Percentiles rank a stretch among this genome's conserved stretches.
Conservation (phyloP, 2,797 vertebrate species). For the Enoplosus armatus region DNA sequence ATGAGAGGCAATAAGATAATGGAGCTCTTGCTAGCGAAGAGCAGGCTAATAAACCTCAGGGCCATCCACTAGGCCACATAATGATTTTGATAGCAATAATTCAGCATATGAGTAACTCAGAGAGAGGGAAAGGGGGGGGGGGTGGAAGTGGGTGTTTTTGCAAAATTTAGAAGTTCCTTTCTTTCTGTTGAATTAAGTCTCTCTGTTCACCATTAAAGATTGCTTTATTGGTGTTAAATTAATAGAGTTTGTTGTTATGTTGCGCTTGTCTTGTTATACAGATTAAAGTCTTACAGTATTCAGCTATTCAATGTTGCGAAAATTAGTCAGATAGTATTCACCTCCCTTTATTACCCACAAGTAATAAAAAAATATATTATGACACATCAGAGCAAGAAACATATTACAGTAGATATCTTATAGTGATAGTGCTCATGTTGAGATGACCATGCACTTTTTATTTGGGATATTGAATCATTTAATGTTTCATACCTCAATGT, state of each 20-base stretch:
- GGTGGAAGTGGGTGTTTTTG: not conserved
- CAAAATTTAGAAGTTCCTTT: not conserved
- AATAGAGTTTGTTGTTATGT: not conserved
- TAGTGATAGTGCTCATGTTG: not conserved
- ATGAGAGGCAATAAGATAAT: constrained; percentile 67
- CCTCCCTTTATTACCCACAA: not conserved
- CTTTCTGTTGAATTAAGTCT: not conserved
- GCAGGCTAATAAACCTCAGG: constrained; percentile 41
- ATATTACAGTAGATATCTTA: not conserved
- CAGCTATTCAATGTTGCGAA: not conserved
- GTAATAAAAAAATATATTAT: not conserved
- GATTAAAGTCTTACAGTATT: not conserved
- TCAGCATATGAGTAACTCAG: constrained; percentile 32
- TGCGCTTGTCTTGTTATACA: not conserved
- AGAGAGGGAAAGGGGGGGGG: not conserved
- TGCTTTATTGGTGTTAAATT: not conserved
- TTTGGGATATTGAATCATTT: not conserved
- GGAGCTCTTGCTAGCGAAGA: constrained; percentile 41
- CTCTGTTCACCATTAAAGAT: not conserved
- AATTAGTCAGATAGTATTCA: not conserved
- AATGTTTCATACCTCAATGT: too few species aligned
- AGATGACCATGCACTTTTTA: not conserved
- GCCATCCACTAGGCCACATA: constrained; percentile 38
- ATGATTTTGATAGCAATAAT: constrained; percentile 48
- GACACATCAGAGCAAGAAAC: not conserved